Evolutionary conservation across 2,888 invertebrate genomes (phyloP).

Genomic region (Drosophila borborema): DNA sequence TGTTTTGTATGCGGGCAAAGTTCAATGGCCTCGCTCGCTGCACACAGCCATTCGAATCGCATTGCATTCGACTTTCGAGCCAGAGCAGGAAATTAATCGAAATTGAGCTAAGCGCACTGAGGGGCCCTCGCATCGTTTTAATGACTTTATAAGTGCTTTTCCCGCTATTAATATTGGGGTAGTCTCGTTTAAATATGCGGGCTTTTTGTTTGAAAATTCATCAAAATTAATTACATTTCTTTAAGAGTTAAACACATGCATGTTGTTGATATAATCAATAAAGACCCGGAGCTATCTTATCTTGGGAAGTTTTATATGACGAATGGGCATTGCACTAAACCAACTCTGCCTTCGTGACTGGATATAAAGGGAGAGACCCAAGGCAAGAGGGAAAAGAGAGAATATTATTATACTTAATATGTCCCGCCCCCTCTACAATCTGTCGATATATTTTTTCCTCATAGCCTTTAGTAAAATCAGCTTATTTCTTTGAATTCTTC

Average conservation of each 20-base stretch:
- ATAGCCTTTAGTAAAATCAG: neutral
- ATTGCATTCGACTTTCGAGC: conserved; percentile 24
- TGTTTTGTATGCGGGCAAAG: conserved; percentile 47
- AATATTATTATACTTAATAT: too few relatives aligned
- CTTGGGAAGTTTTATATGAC: too few relatives aligned
- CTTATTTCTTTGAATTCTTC: neutral
- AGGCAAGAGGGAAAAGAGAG: too few relatives aligned
- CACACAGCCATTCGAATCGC: conserved; percentile 23
- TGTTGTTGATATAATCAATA: neutral
- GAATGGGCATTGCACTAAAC: too few relatives aligned
- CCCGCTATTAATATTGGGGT: conserved; percentile 15
- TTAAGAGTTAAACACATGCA: neutral
- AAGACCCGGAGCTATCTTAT: too few relatives aligned
- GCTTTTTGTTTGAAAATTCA: neutral
- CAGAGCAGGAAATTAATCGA: conserved; percentile 43
- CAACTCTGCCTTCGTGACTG: too few relatives aligned
- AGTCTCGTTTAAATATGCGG: conserved; percentile 5
- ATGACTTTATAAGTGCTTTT: conserved; percentile 28
- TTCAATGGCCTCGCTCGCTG: conserved; percentile 59
- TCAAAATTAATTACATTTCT: neutral
- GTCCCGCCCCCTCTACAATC: neutral
- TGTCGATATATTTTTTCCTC: neutral
- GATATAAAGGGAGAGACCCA: too few relatives aligned
- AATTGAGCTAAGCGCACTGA: conserved; percentile 31
- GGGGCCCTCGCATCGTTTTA: conserved; percentile 15